These are phyloP conservation scores for Orthonevra nobilis DNA, from an alignment of 2,888 invertebrate species.

Conservation along the genomic window DNA sequence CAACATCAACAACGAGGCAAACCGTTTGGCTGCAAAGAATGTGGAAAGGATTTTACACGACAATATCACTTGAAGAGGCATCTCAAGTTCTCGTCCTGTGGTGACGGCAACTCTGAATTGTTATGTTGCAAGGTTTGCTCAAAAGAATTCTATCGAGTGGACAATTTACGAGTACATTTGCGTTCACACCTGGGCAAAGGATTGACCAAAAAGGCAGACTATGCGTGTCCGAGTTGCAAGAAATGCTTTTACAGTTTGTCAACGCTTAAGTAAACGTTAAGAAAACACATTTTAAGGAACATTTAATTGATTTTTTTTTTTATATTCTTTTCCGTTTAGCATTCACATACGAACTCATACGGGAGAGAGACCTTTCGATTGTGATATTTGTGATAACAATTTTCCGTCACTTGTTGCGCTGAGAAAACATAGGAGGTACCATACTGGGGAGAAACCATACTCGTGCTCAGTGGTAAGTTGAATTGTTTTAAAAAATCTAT, in stretches of 20 bases:
- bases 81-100: conserved; percentile 77
- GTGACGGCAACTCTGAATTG: conserved; percentile 75
- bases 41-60: conserved; percentile 87
- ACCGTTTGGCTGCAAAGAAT: conserved; percentile 85
- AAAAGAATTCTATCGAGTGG: conserved; percentile 82
- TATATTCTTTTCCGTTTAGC: too few relatives aligned
- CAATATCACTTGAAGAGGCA: conserved; percentile 86
- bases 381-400: conserved; percentile 85
- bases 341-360: conserved; percentile 86
- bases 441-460: conserved; percentile 85
- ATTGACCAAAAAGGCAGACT: conserved; percentile 82
- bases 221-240: conserved; percentile 84
- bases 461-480: conserved; percentile 83
- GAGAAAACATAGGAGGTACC: conserved; percentile 86
- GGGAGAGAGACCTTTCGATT: conserved; percentile 85
- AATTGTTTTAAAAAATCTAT: neutral
- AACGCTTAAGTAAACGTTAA: conserved; percentile 81
- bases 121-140: conserved; percentile 79
- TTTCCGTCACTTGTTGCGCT: conserved; percentile 88
- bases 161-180: conserved; percentile 87
- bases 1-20: conserved; percentile 83
- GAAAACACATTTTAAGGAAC: neutral
- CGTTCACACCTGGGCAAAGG: conserved; percentile 85
- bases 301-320: too few relatives aligned
- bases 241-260: conserved; percentile 85